Conservation (phyloP, 2,113 vertebrate genomes). For the Cebus imitator region DNA sequence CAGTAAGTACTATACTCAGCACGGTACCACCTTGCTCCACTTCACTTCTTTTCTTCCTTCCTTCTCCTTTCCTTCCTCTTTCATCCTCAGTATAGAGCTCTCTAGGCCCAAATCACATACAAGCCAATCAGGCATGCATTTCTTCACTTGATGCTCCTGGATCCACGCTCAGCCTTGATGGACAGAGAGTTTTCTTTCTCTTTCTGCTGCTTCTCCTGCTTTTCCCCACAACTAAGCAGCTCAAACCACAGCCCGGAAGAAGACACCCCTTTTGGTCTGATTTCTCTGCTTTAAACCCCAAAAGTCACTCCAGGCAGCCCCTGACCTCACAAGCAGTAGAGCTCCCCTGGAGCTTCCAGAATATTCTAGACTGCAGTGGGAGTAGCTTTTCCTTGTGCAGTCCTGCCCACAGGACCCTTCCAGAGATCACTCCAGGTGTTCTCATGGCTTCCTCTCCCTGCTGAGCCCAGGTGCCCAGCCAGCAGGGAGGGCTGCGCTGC, state of each 20-base stretch:
- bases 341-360: neutral
- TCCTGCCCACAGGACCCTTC: neutral
- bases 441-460: neutral
- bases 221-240: neutral
- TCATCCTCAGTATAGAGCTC: neutral
- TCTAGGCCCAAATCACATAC: neutral
- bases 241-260: neutral
- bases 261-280: neutral
- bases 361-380: neutral
- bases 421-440: neutral
- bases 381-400: neutral
- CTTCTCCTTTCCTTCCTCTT: neutral
- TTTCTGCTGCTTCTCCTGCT: neutral
- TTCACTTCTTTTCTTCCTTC: neutral
- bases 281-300: neutral
- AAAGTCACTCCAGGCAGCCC: neutral
- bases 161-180: accelerated
- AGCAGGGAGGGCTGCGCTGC: neutral
- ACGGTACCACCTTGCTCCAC: accelerated
- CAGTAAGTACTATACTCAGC: neutral
- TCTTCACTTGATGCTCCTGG: neutral
- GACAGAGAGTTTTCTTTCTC: neutral
- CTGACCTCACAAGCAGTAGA: neutral
- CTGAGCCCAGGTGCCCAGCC: neutral
- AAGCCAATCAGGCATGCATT: neutral